phyloP scores from a whole-genome alignment of 2,797 vertebrate genomes.

The Lerista edwardsae region DNA sequence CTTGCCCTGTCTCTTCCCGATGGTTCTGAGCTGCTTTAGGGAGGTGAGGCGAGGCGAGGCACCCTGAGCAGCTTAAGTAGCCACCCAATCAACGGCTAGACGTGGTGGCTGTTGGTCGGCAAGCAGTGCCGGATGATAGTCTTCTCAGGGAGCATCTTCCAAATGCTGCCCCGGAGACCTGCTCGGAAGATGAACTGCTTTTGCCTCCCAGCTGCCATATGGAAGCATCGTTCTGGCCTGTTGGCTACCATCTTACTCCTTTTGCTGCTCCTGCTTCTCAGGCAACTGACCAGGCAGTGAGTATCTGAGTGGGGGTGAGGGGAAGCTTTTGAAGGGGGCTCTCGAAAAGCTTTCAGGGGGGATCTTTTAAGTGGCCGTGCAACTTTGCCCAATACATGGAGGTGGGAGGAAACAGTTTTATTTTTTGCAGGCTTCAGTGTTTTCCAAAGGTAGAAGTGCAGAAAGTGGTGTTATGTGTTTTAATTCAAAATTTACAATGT shows the following conservation, averaged over 20 bases:
- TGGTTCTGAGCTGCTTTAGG: conserved; percentile 22
- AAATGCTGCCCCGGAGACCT: background rate
- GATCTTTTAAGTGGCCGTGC: background rate
- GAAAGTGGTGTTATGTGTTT: too few species aligned
- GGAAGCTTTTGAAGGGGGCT: background rate
- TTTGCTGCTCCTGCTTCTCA: conserved; percentile 7
- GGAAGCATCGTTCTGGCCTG: background rate
- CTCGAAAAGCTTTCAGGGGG: too few species aligned
- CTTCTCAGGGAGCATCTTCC: background rate
- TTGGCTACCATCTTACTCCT: background rate
- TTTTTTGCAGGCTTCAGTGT: too few species aligned
- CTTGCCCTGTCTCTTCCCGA: background rate
- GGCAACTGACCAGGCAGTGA: conserved; percentile 4
- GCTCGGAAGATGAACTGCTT: background rate
- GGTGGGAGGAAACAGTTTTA: too few species aligned
- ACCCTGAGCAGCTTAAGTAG: conserved; percentile 9
- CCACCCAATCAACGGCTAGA: background rate
- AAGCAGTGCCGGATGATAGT: too few species aligned
- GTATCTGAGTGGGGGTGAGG: background rate
- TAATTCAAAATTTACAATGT: too few species aligned
- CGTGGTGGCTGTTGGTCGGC: background rate
- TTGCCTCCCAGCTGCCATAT: background rate
- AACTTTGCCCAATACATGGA: too few species aligned
- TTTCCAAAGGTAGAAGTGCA: too few species aligned
- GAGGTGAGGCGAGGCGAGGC: conserved; percentile 19